Percentiles rank a stretch among this genome's conserved stretches.
These are phyloP conservation scores for Chloroclysta siterata DNA, from an alignment of 2,888 invertebrate species.

Conservation along the genomic window DNA sequence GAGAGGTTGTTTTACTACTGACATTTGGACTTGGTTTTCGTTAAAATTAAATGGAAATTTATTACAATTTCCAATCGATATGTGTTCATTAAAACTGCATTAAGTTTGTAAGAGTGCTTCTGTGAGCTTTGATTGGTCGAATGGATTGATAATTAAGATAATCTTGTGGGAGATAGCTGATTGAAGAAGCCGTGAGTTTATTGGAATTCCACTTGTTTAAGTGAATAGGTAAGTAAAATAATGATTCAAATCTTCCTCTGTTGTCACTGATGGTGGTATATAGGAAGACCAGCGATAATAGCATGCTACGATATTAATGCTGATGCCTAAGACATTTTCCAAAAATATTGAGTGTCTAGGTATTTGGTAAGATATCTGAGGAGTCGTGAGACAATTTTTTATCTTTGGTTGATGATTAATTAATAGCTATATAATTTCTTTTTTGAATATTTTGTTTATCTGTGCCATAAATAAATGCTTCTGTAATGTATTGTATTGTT, in stretches of 20 bases:
- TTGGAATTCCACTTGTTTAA: slow-evolving; percentile 1
- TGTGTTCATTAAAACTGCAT: slow-evolving; percentile 34
- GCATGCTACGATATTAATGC: too few species aligned
- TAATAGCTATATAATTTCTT: too few species aligned
- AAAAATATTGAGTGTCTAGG: too few species aligned
- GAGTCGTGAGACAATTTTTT: too few species aligned
- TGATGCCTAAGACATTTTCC: too few species aligned
- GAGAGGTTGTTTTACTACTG: slow-evolving; percentile 45
- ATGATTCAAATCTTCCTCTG: not conserved
- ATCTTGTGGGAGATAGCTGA: slow-evolving; percentile 14
- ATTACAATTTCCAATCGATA: slow-evolving; percentile 36
- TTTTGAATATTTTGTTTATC: too few species aligned
- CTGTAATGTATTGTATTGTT: too few species aligned
- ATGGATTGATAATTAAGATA: slow-evolving; percentile 23
- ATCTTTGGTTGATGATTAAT: too few species aligned
- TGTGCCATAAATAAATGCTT: too few species aligned
- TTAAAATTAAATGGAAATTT: slow-evolving; percentile 32
- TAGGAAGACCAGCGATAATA: too few species aligned
- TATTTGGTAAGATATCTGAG: too few species aligned
- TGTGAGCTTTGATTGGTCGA: slow-evolving; percentile 31
- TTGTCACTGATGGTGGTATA: not conserved
- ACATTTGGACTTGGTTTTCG: slow-evolving; percentile 38
- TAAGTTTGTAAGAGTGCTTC: slow-evolving; percentile 21
- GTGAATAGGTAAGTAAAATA: not conserved
- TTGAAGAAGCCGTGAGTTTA: not conserved